A percentile compares a stretch with the other conserved stretches of the same genome.
Evolutionary conservation across 2,113 vertebrate genomes (phyloP).

Genomic region (Charadrius vociferus): DNA sequence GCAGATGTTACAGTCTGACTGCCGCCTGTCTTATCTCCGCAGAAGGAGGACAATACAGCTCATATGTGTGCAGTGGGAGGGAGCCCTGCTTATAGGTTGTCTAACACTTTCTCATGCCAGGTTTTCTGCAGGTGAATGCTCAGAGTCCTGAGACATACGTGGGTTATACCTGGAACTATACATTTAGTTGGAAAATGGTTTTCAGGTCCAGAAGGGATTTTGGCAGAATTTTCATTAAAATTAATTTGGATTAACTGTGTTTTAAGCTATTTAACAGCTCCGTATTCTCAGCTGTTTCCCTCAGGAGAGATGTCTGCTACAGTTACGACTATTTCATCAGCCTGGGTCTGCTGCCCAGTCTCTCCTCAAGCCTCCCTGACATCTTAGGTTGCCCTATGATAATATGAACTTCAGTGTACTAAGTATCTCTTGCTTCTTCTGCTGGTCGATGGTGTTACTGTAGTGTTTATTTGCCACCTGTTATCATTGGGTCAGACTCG

Average conservation of each 20-base stretch:
- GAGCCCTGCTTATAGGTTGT: not conserved
- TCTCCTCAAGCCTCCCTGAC: not conserved
- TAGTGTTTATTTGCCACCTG: not conserved
- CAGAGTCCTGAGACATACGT: not conserved
- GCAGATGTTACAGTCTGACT: not conserved
- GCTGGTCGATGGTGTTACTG: not conserved
- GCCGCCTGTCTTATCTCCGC: not conserved
- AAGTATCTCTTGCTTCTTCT: not conserved
- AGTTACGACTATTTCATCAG: not conserved
- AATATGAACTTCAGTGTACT: not conserved
- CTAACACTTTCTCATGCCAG: not conserved
- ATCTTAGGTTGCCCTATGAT: not conserved
- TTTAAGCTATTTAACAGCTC: not conserved
- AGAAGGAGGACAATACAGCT: not conserved
- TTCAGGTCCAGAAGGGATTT: not conserved
- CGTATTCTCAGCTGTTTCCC: not conserved
- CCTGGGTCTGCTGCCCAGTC: not conserved
- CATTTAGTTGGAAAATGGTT: not conserved
- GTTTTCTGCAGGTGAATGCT: not conserved
- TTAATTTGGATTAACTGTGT: not conserved
- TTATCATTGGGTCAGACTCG: not conserved
- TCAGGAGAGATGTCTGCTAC: not conserved
- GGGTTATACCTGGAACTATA: not conserved
- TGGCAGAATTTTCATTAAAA: not conserved
- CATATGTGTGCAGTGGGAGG: fast-evolving